Base-by-base conservation (phyloP, 1,140 invertebrate genomes). In the Eueides isabella region DNA sequence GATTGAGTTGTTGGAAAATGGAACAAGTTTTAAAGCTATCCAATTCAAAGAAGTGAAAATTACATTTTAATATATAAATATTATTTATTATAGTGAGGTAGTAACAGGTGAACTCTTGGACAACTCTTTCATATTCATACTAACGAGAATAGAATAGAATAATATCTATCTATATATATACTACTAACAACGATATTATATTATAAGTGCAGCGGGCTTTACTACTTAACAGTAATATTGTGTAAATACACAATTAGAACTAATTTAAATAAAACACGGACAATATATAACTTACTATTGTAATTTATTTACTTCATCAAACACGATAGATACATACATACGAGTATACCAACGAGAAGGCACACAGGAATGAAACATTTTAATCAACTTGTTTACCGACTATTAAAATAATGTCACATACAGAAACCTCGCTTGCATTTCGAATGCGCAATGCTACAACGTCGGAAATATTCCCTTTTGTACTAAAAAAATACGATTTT, bases 11-110 rank as follows among this genome's bases (percentile, higher is more conserved):
- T 28, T 62, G 38, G 67, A 64, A 74, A 74, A 65, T 74, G 72
- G 72, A 74, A 55, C 72, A 69, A 74, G 62, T 74, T 74, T 74
- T 74, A 65, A 74, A 74, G 67, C 62, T 74, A 65, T 74, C 72
- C 67, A 74, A 69, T 74, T 55, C 62, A 38, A 41, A 69, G 61
- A 55, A 74, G 65, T 63, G 55, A 23, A 69, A 69, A 69, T 55
- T 65, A 74, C 66, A 68, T 74, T 70, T 61, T 64, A 65, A 70
- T 65, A 38, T 61, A 61, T 62, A 62, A 26, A 61, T 38, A 63
- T 23, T 38, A 72, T 41, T 61, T 55, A 55, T 55, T 55, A 55
- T 11, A 26, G 9, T 26, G 48, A 26, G 26, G 3, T 19, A 9
- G 2, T 26, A 19, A 55, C 11, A 55, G 48, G 19, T 26, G 12